These are phyloP conservation scores for Beaufortia kweichowensis DNA, from an alignment of 2,113 vertebrate species.

Conservation along the genomic window DNA sequence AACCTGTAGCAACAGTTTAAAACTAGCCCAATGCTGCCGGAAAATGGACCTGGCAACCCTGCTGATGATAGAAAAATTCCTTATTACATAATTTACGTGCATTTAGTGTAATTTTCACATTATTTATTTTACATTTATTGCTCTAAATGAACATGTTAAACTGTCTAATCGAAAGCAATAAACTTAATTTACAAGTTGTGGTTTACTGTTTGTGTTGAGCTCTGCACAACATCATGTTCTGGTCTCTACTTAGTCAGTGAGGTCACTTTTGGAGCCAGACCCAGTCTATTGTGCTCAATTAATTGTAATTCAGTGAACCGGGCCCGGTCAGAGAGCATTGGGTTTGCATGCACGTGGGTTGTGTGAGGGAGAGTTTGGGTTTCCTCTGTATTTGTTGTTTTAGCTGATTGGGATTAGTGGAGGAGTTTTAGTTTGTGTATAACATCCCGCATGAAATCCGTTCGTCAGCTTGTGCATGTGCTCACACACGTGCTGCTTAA, in stretches of 20 bases:
- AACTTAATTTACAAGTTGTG: conserved; percentile 6
- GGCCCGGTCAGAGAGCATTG: neutral
- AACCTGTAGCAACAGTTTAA: no score
- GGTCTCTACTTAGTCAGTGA: conserved; percentile 23
- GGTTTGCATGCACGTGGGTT: neutral
- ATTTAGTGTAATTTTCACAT: no score
- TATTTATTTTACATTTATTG: no score
- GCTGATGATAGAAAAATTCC: no score
- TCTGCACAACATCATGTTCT: conserved; percentile 22
- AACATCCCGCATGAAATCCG: conserved; percentile 17
- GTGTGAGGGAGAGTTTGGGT: conserved; percentile 33
- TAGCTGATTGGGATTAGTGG: conserved; percentile 2
- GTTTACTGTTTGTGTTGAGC: neutral
- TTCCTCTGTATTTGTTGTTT: neutral
- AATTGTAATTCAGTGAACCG: conserved; percentile 27
- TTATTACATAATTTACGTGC: no score
- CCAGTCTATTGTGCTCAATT: conserved; percentile 39
- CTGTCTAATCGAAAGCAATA: neutral
- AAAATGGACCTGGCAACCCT: no score
- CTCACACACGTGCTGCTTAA: conserved; percentile 1
- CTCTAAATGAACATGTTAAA: no score
- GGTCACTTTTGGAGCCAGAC: conserved; percentile 22
- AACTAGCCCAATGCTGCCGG: no score
- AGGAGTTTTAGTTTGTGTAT: conserved; percentile 12
- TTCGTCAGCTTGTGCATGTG: neutral